Evolutionary conservation across 2,888 invertebrate species (phyloP), one percentile per base, ranked within the genome.

Genomic region (Conomelus anceps): DNA sequence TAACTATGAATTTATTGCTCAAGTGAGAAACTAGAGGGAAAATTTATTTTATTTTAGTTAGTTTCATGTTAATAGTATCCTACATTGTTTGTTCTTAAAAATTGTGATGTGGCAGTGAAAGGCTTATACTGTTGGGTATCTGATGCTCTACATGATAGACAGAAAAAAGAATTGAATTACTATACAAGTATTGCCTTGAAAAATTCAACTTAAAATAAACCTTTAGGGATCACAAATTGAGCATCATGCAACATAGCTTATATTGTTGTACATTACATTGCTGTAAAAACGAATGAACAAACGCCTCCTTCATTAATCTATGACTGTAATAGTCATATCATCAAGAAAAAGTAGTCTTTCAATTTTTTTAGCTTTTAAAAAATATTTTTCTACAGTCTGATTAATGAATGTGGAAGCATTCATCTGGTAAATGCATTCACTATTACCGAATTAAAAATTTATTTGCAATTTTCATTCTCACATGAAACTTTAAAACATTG

Each of bases 231-330:
- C 84, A 89, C 87, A 87, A 63, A 63, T 63, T 89, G 89, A 89
- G 89, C 89, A 89, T n/a, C n/a, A n/a, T 23, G 41, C 20, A 24
- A 88, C 89, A 89, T 89, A 89, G 89, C 86, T 86, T 88, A 89
- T 89, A 89, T 89, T 89, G 89, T 89, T 89, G 89, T 88, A 89
- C 41, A 86, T 63, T 89, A 41, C 24, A 86, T 89, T 22, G 24
- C 20, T 22, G 84, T 85, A 20, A 22, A 86, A 41, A 34, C 41
- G 24, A 34, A 22, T 86, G 63, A 24, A 41, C n/a, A 86, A 89
- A 86, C 23, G 23, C 17, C 13, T 24, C 23, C 17, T 86, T 24
- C 85, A 29, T 29, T 85, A 9, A 85, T n/a, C n/a, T n/a, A n/a
- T n/a, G n/a, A n/a, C n/a, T n/a, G 23, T 20, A 20, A 9, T n/a